Percentiles rank a stretch among this genome's conserved stretches.
phyloP scores from a whole-genome alignment of 2,797 vertebrate genomes.

The Bryconaethiops microstoma region DNA sequence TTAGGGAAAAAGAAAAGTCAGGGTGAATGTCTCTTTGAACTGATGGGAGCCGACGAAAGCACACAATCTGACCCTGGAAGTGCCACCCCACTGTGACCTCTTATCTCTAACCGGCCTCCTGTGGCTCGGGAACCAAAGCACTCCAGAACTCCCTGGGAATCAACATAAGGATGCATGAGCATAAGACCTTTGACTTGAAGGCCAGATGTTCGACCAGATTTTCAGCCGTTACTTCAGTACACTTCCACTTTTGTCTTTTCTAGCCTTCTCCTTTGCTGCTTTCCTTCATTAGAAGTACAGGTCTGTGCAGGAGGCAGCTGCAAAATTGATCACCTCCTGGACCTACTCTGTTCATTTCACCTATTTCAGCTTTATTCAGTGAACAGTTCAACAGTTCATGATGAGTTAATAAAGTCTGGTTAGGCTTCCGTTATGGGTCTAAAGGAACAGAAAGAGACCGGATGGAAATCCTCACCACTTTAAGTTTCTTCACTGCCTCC shows the following conservation, averaged over 20 bases:
- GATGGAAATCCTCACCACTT: conserved; percentile 79
- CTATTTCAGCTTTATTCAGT: neutral
- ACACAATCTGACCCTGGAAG: neutral
- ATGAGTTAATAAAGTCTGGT: neutral
- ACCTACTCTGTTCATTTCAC: neutral
- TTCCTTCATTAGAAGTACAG: neutral
- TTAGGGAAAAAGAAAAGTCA: neutral
- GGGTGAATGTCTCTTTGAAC: neutral
- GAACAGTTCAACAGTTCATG: neutral
- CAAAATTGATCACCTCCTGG: neutral
- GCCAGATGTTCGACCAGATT: neutral
- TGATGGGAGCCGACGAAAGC: neutral
- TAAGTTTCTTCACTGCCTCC: conserved; percentile 91
- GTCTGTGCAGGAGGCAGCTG: neutral
- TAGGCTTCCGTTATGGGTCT: neutral
- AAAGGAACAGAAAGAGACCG: neutral
- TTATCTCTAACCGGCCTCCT: neutral
- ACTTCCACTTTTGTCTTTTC: neutral
- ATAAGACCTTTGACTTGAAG: neutral
- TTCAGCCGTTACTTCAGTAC: neutral
- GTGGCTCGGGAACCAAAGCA: neutral
- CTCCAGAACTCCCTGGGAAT: neutral
- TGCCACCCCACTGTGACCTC: neutral
- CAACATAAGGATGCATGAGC: neutral
- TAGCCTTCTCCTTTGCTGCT: neutral